Evolutionary conservation across 2,888 invertebrate species (phyloP).

Genomic region (Gordius sp.): DNA sequence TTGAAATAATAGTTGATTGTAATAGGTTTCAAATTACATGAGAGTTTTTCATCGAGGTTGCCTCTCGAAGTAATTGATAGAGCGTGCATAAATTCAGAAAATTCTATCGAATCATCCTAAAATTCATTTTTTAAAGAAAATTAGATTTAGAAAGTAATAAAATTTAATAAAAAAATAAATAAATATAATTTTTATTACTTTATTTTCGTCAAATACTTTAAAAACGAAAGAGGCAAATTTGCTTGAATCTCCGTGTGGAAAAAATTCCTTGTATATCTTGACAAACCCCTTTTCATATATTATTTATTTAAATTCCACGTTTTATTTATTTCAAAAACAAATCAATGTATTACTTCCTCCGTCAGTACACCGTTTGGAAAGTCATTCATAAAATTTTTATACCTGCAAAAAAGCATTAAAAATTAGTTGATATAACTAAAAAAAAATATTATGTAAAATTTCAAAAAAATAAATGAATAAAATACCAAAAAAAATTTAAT

Average conservation of each 20-base stretch:
- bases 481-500: too few species aligned
- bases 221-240: constrained; percentile 15
- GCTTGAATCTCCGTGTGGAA: constrained; percentile 67
- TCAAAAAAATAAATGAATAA: too few species aligned
- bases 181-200: constrained; percentile 2
- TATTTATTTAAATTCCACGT: constrained; percentile 18
- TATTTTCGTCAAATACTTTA: constrained; percentile 10
- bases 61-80: constrained; percentile 92
- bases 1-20: constrained; percentile 18
- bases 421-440: too few species aligned
- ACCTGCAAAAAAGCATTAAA: constrained; percentile 23
- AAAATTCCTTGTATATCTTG: constrained; percentile 94
- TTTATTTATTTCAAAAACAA: constrained; percentile 15
- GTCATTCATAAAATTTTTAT: constrained; percentile 31
- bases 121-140: not conserved
- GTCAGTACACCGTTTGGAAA: constrained; percentile 30
- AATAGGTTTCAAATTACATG: too few species aligned
- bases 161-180: not conserved
- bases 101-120: constrained; percentile 93
- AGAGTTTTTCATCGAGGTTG: constrained; percentile 84
- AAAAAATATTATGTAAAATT: too few species aligned
- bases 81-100: constrained; percentile 92
- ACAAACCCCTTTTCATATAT: constrained; percentile 54
- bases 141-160: not conserved
- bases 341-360: constrained; percentile 26